phyloP scores from a whole-genome alignment of 2,888 invertebrate genomes.

The Loripinus fragilis region DNA sequence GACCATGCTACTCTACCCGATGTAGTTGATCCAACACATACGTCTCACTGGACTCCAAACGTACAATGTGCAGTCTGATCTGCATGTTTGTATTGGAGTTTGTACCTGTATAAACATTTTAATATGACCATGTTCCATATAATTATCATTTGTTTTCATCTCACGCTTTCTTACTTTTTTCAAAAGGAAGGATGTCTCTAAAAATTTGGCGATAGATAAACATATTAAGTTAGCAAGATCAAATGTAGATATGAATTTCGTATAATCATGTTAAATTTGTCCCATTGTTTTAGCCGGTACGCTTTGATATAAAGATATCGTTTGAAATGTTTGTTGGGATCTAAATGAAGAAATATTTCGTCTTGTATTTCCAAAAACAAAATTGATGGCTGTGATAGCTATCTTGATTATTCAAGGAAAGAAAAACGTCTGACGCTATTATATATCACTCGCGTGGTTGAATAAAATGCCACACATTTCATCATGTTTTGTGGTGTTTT shows the following conservation, averaged over 20 bases:
- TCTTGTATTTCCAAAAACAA: slow-evolving; percentile 1
- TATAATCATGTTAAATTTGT: slow-evolving; percentile 8
- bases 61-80: too few relatives aligned
- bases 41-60: too few relatives aligned
- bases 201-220: slow-evolving; percentile 3
- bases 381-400: background rate
- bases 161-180: background rate
- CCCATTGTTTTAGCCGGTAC: slow-evolving; percentile 4
- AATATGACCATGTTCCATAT: background rate
- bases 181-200: slow-evolving; percentile 4
- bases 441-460: slow-evolving; percentile 15
- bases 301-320: slow-evolving; percentile 14
- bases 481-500: too few relatives aligned
- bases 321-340: background rate
- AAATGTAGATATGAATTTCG: background rate
- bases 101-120: too few relatives aligned
- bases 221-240: slow-evolving; percentile 15
- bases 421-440: background rate
- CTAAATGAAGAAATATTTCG: background rate
- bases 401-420: background rate
- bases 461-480: slow-evolving; percentile 10
- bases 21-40: too few relatives aligned
- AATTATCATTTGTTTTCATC: slow-evolving; percentile 7
- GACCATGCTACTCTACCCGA: too few relatives aligned
- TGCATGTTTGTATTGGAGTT: too few relatives aligned